Conservation (phyloP, 2,888 invertebrate species). For the Eledona agricola region DNA sequence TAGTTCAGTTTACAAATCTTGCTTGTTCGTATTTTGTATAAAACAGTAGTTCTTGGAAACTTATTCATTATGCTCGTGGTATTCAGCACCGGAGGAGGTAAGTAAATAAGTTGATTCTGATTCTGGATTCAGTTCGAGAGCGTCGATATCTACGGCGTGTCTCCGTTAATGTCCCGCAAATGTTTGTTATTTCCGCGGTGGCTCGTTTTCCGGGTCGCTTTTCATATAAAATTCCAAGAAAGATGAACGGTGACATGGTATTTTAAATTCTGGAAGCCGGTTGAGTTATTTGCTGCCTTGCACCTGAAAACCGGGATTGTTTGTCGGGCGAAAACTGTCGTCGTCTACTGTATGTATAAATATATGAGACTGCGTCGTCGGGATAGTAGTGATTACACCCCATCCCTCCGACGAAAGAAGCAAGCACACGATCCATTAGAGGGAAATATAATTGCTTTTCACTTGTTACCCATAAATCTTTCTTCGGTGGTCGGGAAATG, state of each 20-base stretch:
- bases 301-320: conserved; percentile 41
- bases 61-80: no score
- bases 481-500: conserved; percentile 33
- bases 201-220: conserved; percentile 32
- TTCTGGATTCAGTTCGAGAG: no score
- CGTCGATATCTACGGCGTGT: conserved; percentile 10
- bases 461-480: conserved; percentile 46
- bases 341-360: conserved; percentile 34
- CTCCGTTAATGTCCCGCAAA: conserved; percentile 27
- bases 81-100: no score
- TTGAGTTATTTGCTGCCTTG: conserved; percentile 41
- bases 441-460: conserved; percentile 45
- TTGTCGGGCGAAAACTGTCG: conserved; percentile 37
- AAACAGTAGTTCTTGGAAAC: no score
- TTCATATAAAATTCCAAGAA: conserved; percentile 42
- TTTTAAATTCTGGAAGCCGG: conserved; percentile 43
- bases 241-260: conserved; percentile 45
- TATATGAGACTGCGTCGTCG: conserved; percentile 35
- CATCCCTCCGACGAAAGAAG: conserved; percentile 24
- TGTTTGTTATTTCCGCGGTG: conserved; percentile 29
- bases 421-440: conserved; percentile 43
- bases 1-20: no score
- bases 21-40: no score
- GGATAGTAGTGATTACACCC: conserved; percentile 29
- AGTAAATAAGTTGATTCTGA: no score